Evolutionary conservation across 2,113 vertebrate genomes (phyloP).

Genomic region (Aldabrachelys gigantea): DNA sequence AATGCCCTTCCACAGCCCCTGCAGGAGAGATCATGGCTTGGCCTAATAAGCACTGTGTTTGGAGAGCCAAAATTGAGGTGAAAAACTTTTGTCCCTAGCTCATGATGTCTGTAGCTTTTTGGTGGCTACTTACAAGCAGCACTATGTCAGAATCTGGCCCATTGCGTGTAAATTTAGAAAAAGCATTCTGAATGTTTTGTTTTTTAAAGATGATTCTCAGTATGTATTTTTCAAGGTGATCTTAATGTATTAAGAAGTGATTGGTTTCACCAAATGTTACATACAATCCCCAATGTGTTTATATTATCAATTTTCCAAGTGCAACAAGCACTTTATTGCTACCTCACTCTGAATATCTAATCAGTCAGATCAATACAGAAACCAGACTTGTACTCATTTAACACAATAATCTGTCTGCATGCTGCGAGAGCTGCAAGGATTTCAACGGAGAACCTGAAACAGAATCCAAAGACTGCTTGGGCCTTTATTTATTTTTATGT

Average conservation of each 20-base stretch:
- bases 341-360: background rate
- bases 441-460: constrained; percentile 58
- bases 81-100: background rate
- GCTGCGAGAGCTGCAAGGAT: background rate
- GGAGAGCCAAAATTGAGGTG: background rate
- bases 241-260: background rate
- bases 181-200: background rate
- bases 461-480: constrained; percentile 46
- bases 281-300: background rate
- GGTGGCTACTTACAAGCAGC: background rate
- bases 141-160: background rate
- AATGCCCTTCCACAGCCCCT: background rate
- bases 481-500: constrained; percentile 72
- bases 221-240: background rate
- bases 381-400: background rate
- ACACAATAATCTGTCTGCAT: background rate
- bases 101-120: background rate
- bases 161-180: background rate
- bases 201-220: background rate
- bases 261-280: background rate
- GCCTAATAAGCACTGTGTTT: background rate
- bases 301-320: background rate
- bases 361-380: background rate
- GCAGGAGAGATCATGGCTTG: background rate
- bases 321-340: background rate